These are phyloP conservation scores for Urocyon cinereoargenteus DNA, from an alignment of 2,797 vertebrate genomes.

Conservation along the genomic window DNA sequence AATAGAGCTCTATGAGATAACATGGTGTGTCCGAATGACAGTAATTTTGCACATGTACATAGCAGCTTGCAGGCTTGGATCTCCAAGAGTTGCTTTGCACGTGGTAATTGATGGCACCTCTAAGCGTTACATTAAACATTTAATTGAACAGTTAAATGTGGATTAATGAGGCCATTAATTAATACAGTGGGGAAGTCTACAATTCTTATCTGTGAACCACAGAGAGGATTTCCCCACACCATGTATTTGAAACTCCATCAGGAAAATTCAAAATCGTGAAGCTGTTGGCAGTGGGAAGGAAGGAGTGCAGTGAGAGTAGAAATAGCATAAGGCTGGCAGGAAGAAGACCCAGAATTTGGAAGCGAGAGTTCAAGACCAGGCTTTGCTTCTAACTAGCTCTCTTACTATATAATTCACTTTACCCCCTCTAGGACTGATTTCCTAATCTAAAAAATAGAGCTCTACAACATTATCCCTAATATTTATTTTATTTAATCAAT, in stretches of 20 bases:
- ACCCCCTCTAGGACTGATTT: neutral
- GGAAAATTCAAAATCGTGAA: conserved; percentile 68
- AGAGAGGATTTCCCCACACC: conserved; percentile 75
- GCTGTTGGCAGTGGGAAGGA: neutral
- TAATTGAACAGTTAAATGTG: conserved; percentile 86
- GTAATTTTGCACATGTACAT: conserved; percentile 72
- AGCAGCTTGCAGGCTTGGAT: conserved; percentile 74
- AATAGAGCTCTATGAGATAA: conserved; percentile 71
- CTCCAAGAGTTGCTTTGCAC: conserved; percentile 78
- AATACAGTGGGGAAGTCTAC: conserved; percentile 82
- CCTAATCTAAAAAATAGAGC: neutral
- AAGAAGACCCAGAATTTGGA: conserved; percentile 29
- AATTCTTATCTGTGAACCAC: conserved; percentile 83
- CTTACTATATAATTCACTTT: neutral
- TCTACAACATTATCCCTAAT: neutral
- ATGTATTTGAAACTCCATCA: conserved; percentile 66
- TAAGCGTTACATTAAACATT: conserved; percentile 86
- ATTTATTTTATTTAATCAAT: neutral
- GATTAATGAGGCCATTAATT: conserved; percentile 85
- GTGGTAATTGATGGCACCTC: conserved; percentile 84
- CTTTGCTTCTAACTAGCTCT: neutral
- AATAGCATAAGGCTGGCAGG: neutral
- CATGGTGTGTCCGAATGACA: conserved; percentile 65
- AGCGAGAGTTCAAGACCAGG: neutral
- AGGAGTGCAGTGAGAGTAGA: neutral